phyloP scores from a whole-genome alignment of 1,140 invertebrate genomes.

The Portunus trituberculatus region DNA sequence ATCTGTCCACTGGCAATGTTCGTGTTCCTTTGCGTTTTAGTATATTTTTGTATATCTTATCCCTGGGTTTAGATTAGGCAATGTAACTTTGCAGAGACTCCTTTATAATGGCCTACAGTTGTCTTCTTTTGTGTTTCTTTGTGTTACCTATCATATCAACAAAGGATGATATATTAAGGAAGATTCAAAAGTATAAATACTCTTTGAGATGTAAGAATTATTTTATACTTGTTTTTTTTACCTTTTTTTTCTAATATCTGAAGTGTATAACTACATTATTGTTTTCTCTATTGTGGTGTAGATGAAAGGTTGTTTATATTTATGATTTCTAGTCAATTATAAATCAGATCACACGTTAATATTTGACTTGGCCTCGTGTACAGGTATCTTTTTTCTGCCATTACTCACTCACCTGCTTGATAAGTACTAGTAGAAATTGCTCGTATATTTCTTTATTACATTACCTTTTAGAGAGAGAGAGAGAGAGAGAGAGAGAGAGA shows the following conservation, averaged over 20 bases:
- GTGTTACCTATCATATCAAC: no score
- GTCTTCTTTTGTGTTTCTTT: no score
- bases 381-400: neutral
- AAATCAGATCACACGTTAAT: neutral
- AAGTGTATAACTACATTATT: neutral
- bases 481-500: slow-evolving; percentile 24
- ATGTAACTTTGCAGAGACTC: no score
- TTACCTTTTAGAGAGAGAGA: neutral
- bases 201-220: no score
- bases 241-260: neutral
- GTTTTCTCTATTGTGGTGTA: neutral
- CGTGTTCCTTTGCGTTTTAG: no score
- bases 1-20: no score
- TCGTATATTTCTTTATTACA: neutral
- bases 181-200: no score
- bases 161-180: no score
- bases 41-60: no score
- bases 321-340: neutral
- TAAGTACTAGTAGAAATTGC: neutral
- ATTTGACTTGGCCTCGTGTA: neutral
- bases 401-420: neutral
- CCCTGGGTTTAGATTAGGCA: no score
- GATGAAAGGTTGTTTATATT: neutral
- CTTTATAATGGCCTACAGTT: no score
- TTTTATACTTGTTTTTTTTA: neutral